Conservation (phyloP, 2,888 invertebrate genomes). For the Pemphredon lugubris region DNA sequence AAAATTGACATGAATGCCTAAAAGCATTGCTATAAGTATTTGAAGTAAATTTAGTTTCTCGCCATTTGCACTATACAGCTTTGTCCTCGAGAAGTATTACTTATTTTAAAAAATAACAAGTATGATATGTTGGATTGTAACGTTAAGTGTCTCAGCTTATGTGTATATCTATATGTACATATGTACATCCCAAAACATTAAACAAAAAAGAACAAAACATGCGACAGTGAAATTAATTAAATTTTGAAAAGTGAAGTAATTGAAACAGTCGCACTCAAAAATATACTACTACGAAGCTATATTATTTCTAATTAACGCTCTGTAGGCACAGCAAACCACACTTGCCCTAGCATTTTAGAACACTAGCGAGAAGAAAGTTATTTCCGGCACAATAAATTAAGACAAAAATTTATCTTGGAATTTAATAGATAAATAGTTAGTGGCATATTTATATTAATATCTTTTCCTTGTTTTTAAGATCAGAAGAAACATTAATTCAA, state of each 20-base stretch:
- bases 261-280: constrained; percentile 47
- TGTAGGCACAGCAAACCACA: constrained; percentile 75
- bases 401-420: neutral
- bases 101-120: too few relatives aligned
- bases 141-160: too few relatives aligned
- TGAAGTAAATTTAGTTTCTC: too few relatives aligned
- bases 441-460: neutral
- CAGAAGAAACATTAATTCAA: constrained; percentile 1
- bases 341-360: constrained; percentile 60
- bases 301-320: constrained; percentile 32
- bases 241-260: constrained; percentile 30
- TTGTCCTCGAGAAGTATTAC: too few relatives aligned
- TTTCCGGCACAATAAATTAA: constrained; percentile 19
- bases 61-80: too few relatives aligned
- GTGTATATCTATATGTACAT: constrained; percentile 28
- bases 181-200: constrained; percentile 3
- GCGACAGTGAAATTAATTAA: constrained; percentile 46
- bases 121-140: too few relatives aligned
- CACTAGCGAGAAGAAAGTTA: constrained; percentile 15
- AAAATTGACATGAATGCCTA: too few relatives aligned
- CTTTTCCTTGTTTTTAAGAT: neutral
- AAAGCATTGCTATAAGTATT: too few relatives aligned
- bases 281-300: constrained; percentile 50
- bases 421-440: constrained; percentile 9
- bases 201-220: constrained; percentile 43